Base-by-base conservation (phyloP, 2,888 invertebrate genomes). In the Oxyteleia sp. region DNA sequence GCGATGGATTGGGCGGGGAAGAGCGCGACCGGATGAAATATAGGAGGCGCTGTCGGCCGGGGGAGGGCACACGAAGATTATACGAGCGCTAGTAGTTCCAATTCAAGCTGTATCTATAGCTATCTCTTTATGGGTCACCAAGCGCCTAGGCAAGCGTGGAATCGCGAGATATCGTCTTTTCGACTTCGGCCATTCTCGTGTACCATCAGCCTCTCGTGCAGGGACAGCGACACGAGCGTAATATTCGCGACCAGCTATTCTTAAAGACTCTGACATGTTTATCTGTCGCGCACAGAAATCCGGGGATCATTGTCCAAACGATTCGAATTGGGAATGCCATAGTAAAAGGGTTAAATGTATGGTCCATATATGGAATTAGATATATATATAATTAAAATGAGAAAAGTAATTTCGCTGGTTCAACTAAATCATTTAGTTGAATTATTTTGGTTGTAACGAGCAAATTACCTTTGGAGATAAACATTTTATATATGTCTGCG, bases 91-190 rank as follows among this genome's bases (percentile, higher is more conserved):
- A 38, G 83, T 84, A 69, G 78, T 82, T 85, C 74, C 79, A 79
- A 85, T 84, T 85, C 74, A 63, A 85, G 74, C 68, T 83, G 78
- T 81, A 79, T 79, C 81, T 83, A 81, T 76, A 83, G 82, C 49
- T 84, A 79, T 81, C 84, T 80, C 75, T 82, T 85, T 84, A 85
- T 84, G 79, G 81, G 83, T 85, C 83, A 84, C 83, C 83, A 82
- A 85, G 79, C 72, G 81, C 79, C 76, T 82, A 84, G 79, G 79
- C 78, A 81, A 85, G 82, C 83, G 85, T 82, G 75, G 61, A 85
- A 85, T 85, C 83, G 81, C 68, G 53, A 85, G 83, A 84, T 84
- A 83, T 82, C 75, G 80, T 84, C 79, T 80, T 78, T 79, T 85
- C 59, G 84, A 64, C 84, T 76, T 68, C 61, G 74, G 29, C 72